Evolutionary conservation across 2,888 invertebrate genomes (phyloP).

Genomic region (Geophilus truncorum): DNA sequence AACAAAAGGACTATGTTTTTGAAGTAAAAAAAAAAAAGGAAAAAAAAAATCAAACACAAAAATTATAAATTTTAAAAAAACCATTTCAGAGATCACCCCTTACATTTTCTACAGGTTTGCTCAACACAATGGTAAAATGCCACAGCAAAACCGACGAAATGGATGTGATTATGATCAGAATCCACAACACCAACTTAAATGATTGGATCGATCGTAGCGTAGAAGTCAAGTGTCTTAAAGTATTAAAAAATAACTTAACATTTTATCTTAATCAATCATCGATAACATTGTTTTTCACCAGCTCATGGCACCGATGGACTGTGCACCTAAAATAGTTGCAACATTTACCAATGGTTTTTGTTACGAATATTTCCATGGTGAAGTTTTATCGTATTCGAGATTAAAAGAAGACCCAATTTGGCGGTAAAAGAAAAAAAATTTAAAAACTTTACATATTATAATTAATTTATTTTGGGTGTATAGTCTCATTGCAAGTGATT

Average conservation of each 20-base stretch:
- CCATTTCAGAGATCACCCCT: not conserved
- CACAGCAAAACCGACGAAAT: not conserved
- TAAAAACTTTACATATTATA: not conserved
- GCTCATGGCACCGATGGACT: not conserved
- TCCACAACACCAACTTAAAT: not conserved
- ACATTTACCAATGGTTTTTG: conserved; percentile 14
- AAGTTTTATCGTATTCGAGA: not conserved
- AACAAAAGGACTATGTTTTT: not conserved
- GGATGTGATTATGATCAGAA: conserved; percentile 11
- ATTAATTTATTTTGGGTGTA: not conserved
- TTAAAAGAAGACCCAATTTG: not conserved
- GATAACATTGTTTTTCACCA: not conserved
- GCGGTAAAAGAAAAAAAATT: not conserved
- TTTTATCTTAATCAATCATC: too few species aligned
- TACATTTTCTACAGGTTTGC: not conserved
- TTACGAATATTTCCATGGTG: not conserved
- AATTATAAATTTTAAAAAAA: not conserved
- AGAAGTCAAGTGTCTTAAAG: not conserved
- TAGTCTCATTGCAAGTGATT: not conserved
- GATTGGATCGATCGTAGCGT: not conserved
- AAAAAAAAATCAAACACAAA: not conserved
- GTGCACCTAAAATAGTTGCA: not conserved
- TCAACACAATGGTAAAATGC: conserved; percentile 27
- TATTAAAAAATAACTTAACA: not conserved
- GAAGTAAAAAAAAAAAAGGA: not conserved